Base-by-base conservation (phyloP, 2,888 invertebrate genomes). In the Lasioglossum calceatum region DNA sequence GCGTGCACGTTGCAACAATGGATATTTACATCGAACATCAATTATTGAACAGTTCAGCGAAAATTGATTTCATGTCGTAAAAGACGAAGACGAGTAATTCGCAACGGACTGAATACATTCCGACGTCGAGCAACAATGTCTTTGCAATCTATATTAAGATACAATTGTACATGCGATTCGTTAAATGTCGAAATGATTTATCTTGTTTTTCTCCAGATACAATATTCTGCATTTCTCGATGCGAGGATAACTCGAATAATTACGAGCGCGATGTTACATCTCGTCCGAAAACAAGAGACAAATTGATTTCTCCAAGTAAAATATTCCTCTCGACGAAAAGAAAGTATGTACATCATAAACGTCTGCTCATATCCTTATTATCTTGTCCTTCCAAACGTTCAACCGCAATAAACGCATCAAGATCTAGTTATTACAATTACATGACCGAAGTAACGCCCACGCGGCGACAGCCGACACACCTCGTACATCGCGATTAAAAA, bases 361-460 rank as follows among this genome's bases (percentile, higher is more conserved):
- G 58, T 58, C 58, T n/a, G 58, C 58, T 58, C 12, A 1, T 12
- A 12, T n/a, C 58, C 58, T n/a, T n/a, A n/a, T 58, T 58, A 58
- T 58, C 58, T 58, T 58, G 58, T 58, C n/a, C n/a, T n/a, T 4
- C n/a, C 4, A 4, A n/a, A n/a, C 58, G 12, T 58, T 58, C 61
- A 16, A 64, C 27, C 61, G 61, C 16, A 32, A 32, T 32, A 16
- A 32, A 32, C 61, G 32, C 61, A 64, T 58, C 58, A 58, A 12
- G 61, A 64, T 64, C 61, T 32, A 32, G 61, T 64, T 64, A 32
- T 64, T 64, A 64, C 32, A 64, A 64, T 32, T 64, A 32, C 64
- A 32, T 32, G 64, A 64, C 32, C 32, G 36, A 10, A 23, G 23
- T 36, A 16, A 14, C 39, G 39, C 39, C 70, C 39, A 70, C 70